A percentile compares a stretch with the other conserved stretches of the same genome.
These are phyloP conservation scores for Aspidiotus destructor DNA, from an alignment of 2,888 invertebrate species.

Conservation along the genomic window DNA sequence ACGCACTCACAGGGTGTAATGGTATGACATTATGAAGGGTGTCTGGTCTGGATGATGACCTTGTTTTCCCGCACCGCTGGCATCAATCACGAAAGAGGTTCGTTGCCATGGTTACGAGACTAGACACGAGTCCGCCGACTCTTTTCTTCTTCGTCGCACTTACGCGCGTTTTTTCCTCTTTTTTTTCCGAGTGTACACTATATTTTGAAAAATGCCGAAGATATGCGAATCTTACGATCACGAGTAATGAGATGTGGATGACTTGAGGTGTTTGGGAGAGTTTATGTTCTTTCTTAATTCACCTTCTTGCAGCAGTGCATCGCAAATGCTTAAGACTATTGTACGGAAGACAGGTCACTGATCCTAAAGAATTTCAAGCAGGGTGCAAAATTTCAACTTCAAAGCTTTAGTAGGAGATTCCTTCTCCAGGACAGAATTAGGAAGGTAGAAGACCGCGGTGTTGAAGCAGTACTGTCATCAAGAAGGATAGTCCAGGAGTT, in stretches of 20 bases:
- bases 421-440: no score
- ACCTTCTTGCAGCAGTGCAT: no score
- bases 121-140: constrained; percentile 29
- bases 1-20: constrained; percentile 3
- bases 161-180: constrained; percentile 26
- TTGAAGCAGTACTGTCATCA: no score
- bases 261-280: background rate
- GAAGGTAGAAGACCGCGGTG: no score
- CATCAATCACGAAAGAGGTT: constrained; percentile 16
- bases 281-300: no score
- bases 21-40: constrained; percentile 32
- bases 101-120: constrained; percentile 17
- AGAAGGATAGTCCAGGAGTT: no score
- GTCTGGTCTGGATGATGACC: constrained; percentile 32
- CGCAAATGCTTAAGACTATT: no score
- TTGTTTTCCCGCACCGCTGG: constrained; percentile 30
- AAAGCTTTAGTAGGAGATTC: no score
- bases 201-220: constrained; percentile 11
- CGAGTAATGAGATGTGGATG: constrained; percentile 9
- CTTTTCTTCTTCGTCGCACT: constrained; percentile 23
- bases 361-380: no score
- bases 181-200: background rate
- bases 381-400: no score
- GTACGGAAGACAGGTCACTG: no score
- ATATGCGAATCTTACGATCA: constrained; percentile 3